A percentile compares a stretch with the other conserved stretches of the same genome.
Evolutionary conservation across 2,888 invertebrate species (phyloP).

Genomic region (Eueremaeus valkanovi): DNA sequence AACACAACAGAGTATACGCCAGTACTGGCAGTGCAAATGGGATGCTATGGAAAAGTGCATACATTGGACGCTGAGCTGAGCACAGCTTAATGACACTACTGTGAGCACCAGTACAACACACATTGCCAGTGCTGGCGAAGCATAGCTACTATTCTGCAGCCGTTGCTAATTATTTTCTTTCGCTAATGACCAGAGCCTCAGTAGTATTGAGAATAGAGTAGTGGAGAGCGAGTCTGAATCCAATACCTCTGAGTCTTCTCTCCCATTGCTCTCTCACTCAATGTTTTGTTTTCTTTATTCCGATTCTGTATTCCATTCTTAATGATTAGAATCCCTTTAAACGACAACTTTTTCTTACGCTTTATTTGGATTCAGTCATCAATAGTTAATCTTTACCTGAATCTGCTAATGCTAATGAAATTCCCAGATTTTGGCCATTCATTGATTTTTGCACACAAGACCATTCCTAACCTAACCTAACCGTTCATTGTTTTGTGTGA

Average conservation of each 20-base stretch:
- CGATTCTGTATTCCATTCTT: conserved; percentile 8
- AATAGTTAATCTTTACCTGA: conserved; percentile 36
- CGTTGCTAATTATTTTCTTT: conserved; percentile 34
- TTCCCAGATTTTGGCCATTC: conserved; percentile 18
- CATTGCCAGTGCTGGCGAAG: background rate
- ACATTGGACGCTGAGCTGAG: conserved; percentile 32
- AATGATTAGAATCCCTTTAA: conserved; percentile 25
- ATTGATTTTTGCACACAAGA: conserved; percentile 10
- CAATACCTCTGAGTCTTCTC: conserved; percentile 10
- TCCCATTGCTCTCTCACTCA: background rate
- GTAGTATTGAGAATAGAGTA: background rate
- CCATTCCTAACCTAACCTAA: no score
- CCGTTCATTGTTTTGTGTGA: conserved; percentile 16
- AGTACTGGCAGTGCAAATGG: background rate
- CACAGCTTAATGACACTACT: conserved; percentile 35
- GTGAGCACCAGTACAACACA: background rate
- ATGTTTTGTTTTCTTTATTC: background rate
- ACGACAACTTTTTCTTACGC: conserved; percentile 32
- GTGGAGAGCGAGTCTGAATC: background rate
- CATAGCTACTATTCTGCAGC: conserved; percentile 10
- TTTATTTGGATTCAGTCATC: conserved; percentile 33
- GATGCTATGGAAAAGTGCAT: conserved; percentile 23
- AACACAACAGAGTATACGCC: background rate
- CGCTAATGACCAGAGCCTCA: conserved; percentile 20
- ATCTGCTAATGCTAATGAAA: conserved; percentile 32